phyloP scores from a whole-genome alignment of 1,140 invertebrate genomes.

The Anoplophora glabripennis region DNA sequence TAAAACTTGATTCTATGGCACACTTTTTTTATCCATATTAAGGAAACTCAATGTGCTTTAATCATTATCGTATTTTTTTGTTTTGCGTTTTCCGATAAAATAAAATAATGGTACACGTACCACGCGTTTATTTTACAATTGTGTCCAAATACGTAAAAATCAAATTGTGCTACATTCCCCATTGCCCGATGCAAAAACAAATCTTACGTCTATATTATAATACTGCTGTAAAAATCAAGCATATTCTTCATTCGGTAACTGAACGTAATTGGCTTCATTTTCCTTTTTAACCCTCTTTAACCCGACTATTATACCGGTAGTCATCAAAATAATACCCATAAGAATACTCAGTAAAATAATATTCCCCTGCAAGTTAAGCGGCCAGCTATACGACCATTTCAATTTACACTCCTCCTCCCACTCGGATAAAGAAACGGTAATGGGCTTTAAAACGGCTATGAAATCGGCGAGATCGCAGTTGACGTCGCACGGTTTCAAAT shows the following conservation, averaged over 20 bases:
- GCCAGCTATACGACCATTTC: constrained; percentile 3
- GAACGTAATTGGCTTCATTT: constrained; percentile 18
- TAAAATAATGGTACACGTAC: background rate
- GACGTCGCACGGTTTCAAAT: constrained; percentile 58
- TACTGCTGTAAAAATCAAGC: background rate
- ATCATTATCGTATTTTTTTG: background rate
- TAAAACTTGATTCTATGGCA: background rate
- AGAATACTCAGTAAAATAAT: constrained; percentile 12
- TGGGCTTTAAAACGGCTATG: constrained; percentile 39
- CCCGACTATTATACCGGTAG: constrained; percentile 2
- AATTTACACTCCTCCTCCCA: constrained; percentile 41
- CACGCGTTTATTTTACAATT: too few relatives aligned
- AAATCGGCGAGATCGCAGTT: constrained; percentile 61
- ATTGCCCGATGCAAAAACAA: too few relatives aligned
- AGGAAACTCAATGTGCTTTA: background rate
- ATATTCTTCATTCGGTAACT: constrained; percentile 28
- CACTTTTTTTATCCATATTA: background rate
- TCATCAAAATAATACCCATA: constrained; percentile 9
- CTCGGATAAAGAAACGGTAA: constrained; percentile 25
- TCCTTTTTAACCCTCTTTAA: constrained; percentile 5
- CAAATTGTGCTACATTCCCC: too few relatives aligned
- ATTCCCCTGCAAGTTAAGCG: constrained; percentile 17
- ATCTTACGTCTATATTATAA: background rate
- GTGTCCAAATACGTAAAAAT: too few relatives aligned
- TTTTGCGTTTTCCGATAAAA: background rate